Evolutionary conservation across 2,888 invertebrate genomes (phyloP), one percentile per base, ranked within the genome.

Genomic region (Brenthis ino): DNA sequence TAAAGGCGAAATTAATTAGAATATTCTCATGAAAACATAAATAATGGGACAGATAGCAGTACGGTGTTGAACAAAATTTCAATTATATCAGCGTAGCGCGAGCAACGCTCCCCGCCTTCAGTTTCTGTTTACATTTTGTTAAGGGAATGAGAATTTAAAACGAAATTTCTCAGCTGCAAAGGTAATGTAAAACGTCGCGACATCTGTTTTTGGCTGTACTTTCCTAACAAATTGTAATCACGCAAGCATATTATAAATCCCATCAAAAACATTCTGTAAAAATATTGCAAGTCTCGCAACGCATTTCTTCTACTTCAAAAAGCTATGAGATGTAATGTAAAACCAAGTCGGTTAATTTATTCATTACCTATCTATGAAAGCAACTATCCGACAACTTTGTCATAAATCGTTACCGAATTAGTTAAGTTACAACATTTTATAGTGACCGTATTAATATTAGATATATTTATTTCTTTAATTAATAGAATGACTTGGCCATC

Each of bases 101-200:
- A 74, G 75, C 76, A 80, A 79, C 77, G 79, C 75, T 84, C 75
- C 55, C 61, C 65, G 74, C 72, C 77, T 80, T 79, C 77, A 86
- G 80, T 71, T 86, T 84, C 84, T 89, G 87, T 89, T 91, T 89
- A 88, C 87, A 88, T 88, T 91, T 87, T 87, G 87, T 88, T 89
- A 87, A 84, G 83, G 83, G 81, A 88, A 88, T 88, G 88, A 84
- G 87, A 88, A 86, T 89, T 90, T 89, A 85, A 89, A 85, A 84
- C 81, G 82, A 84, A 86, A 85, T 86, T 87, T 87, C 86, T 86
- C 85, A 83, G 85, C 82, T 82, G 82, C 85, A 85, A 88, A 88
- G 85, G 84, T 87, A 69, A 74, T 74, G 72, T 72, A 85, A 88
- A 86, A 87, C 78, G 79, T 72, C 68, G 72, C 68, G 70, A 75